Conservation (phyloP, 2,797 vertebrate genomes). For the Carcharodon carcharias region DNA sequence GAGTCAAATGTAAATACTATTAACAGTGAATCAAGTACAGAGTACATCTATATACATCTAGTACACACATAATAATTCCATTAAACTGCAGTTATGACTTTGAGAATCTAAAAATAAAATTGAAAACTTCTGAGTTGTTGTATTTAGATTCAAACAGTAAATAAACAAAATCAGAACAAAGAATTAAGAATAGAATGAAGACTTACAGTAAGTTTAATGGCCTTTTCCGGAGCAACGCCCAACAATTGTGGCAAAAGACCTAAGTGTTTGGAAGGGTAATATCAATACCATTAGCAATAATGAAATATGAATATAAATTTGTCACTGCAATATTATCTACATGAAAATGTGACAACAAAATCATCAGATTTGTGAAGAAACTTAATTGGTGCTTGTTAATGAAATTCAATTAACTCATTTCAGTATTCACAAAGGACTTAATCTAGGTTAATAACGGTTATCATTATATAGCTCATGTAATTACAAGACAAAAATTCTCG, state of each 20-base stretch:
- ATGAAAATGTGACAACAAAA: neutral
- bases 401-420: neutral
- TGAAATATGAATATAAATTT: neutral
- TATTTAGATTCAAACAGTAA: neutral
- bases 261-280: slow-evolving; percentile 49
- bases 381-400: slow-evolving; percentile 45
- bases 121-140: neutral
- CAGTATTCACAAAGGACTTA: neutral
- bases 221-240: slow-evolving; percentile 95
- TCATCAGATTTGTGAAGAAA: slow-evolving; percentile 46
- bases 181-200: slow-evolving; percentile 46
- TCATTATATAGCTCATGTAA: neutral
- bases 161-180: neutral
- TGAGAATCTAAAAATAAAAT: neutral
- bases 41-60: slow-evolving; percentile 47
- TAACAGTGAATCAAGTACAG: slow-evolving; percentile 40
- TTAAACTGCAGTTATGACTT: neutral
- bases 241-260: slow-evolving; percentile 95
- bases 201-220: slow-evolving; percentile 98
- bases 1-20: slow-evolving; percentile 36
- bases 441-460: slow-evolving; percentile 46
- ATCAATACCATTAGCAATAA: neutral
- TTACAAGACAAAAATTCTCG: neutral
- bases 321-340: neutral
- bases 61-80: slow-evolving; percentile 36